phyloP scores from a whole-genome alignment of 2,797 vertebrate genomes.

The Martes flavigula region DNA sequence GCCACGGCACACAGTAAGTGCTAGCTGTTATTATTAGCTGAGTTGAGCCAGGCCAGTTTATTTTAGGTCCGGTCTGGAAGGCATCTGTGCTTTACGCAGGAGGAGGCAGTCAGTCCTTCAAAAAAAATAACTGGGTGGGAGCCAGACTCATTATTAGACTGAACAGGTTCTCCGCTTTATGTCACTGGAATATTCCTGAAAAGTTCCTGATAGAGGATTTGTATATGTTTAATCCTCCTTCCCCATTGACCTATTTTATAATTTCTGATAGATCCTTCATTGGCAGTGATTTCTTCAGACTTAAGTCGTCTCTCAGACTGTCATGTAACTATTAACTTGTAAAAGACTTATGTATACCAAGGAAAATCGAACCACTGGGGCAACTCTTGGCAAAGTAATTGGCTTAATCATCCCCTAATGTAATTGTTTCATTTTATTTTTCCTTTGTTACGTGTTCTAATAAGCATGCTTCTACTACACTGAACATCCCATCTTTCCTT shows the following conservation, averaged over 20 bases:
- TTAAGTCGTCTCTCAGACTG: background rate
- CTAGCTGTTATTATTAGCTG: slow-evolving; percentile 66
- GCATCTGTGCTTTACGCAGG: slow-evolving; percentile 33
- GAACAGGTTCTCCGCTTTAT: slow-evolving; percentile 54
- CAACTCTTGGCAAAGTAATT: background rate
- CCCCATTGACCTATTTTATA: slow-evolving; percentile 30
- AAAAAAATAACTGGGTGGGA: background rate
- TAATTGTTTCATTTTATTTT: background rate
- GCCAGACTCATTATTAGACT: slow-evolving; percentile 45
- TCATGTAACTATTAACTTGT: slow-evolving; percentile 25
- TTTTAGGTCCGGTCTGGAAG: slow-evolving; percentile 71
- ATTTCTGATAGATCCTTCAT: slow-evolving; percentile 64
- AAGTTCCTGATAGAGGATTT: background rate
- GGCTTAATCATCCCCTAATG: background rate
- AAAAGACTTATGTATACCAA: slow-evolving; percentile 17
- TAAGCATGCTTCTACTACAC: background rate
- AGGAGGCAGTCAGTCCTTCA: slow-evolving; percentile 23
- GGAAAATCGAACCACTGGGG: background rate
- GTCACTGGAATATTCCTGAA: slow-evolving; percentile 60
- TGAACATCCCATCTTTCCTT: background rate
- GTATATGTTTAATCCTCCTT: background rate
- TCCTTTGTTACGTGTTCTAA: slow-evolving; percentile 20
- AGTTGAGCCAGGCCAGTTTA: slow-evolving; percentile 68
- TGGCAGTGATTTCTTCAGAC: slow-evolving; percentile 26
- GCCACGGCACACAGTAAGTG: slow-evolving; percentile 38